Evolutionary conservation across 2,797 vertebrate genomes (phyloP), one percentile per base, ranked within the genome.

Genomic region (Ptychobarbus kaznakovi): DNA sequence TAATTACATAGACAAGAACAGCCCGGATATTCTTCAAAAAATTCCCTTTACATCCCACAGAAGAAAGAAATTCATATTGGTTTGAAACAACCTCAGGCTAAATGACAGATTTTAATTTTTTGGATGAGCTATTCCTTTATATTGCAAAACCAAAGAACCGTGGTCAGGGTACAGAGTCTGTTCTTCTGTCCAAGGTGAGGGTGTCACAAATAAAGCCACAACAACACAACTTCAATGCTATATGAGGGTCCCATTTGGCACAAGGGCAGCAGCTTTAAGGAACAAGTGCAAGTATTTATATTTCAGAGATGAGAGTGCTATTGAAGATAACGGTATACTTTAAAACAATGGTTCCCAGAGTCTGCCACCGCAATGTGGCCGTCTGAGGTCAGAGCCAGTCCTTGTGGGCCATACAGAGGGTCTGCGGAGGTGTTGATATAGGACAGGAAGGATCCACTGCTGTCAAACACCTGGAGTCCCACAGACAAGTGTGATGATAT

Each of bases 321-420:
- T 93, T 99, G 97, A 86, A 99, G 95, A 91, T 99, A 99, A 89
- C 97, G 97, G 90, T 99, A 99, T 89, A 99, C 95, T 95, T 99
- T 99, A 93, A 99, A 99, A 94, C 98, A 99, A 92, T 99, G 98
- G 94, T 99, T 99, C 89, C 98, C 98, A 81, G 98, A 99, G 94
- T 99, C 98, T 78, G 98, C 98, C 12, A 99, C 98, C 89, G 98
- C 98, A 72, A 99, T 97, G 0, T 99, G 97, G 90, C 98, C 97
- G 0, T 99, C 97, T 3, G 97, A 97, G 86, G 98, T 99, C 73
- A 99, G 96, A 28, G 98, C 97, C 90, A 99, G 94, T 82, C 98
- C 98, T 93, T 99, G 98, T 0, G 98, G 98, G 81, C 98, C 98
- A 0, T 99, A 99, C 74, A 99, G 96, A 0, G 98, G 98, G 91